phyloP scores from a whole-genome alignment of 1,140 invertebrate species.

The Pissodes strobi region DNA sequence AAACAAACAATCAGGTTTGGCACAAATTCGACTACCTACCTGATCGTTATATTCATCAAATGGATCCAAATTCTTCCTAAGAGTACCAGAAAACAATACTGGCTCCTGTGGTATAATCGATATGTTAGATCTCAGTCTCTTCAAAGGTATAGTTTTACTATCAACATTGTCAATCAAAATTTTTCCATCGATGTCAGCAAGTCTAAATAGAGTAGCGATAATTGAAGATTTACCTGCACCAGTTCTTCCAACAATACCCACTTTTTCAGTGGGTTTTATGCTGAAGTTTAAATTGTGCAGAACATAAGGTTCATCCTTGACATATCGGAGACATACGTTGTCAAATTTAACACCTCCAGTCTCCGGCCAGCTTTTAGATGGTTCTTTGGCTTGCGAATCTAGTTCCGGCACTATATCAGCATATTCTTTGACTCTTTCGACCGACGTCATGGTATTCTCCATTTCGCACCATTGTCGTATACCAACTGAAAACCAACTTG shows the following conservation, averaged over 20 bases:
- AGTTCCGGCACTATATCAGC: constrained; percentile 70
- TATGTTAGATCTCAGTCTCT: constrained; percentile 64
- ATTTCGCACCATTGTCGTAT: constrained; percentile 79
- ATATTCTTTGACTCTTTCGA: constrained; percentile 77
- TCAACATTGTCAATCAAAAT: constrained; percentile 65
- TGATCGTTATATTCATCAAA: constrained; percentile 66
- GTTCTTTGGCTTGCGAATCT: constrained; percentile 46
- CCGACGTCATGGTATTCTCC: constrained; percentile 80
- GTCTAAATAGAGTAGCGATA: constrained; percentile 71
- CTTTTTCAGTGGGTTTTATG: constrained; percentile 67
- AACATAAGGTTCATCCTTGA: constrained; percentile 65
- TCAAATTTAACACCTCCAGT: constrained; percentile 40
- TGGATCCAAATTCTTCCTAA: too few species aligned
- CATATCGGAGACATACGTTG: constrained; percentile 69
- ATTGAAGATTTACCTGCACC: constrained; percentile 75
- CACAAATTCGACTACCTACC: constrained; percentile 70
- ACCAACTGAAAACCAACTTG: constrained; percentile 81
- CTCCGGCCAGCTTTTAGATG: constrained; percentile 45
- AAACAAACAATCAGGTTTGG: too few species aligned
- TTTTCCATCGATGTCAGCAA: constrained; percentile 69
- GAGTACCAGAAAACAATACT: constrained; percentile 73
- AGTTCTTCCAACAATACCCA: constrained; percentile 66
- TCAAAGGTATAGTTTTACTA: constrained; percentile 57
- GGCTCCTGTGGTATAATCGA: too few species aligned
- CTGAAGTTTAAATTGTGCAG: constrained; percentile 66